phyloP scores from a whole-genome alignment of 1,140 invertebrate genomes.

The Caenorhabditis elegans region DNA sequence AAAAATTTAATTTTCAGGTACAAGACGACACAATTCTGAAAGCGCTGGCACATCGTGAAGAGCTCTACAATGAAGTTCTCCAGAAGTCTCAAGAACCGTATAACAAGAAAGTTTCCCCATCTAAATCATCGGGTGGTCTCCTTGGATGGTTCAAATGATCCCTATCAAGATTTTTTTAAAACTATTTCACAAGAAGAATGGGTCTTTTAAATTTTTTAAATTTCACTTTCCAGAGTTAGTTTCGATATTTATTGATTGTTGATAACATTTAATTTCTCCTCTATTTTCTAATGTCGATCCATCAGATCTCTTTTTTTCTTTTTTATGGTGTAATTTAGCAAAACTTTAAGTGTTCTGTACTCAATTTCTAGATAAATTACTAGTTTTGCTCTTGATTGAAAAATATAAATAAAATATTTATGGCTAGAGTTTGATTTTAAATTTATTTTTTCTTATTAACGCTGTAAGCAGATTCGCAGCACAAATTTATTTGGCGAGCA shows the following conservation, averaged over 20 bases:
- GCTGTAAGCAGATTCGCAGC: too few relatives aligned
- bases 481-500: too few relatives aligned
- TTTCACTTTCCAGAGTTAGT: background rate
- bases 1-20: slow-evolving; percentile 44
- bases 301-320: background rate
- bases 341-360: too few relatives aligned
- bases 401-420: too few relatives aligned
- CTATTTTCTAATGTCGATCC: background rate
- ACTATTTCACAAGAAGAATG: too few relatives aligned
- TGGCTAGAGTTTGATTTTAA: too few relatives aligned
- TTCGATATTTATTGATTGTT: background rate
- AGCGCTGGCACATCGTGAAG: slow-evolving; percentile 41
- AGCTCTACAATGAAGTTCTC: slow-evolving; percentile 51
- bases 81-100: slow-evolving; percentile 22
- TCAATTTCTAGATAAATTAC: too few relatives aligned
- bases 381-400: too few relatives aligned
- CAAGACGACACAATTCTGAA: slow-evolving; percentile 50
- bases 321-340: too few relatives aligned
- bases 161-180: too few relatives aligned
- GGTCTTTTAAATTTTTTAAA: too few relatives aligned
- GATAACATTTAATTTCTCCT: background rate
- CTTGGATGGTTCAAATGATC: slow-evolving; percentile 26
- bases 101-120: slow-evolving; percentile 33
- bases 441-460: too few relatives aligned
- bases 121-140: slow-evolving; percentile 21